A percentile compares a stretch with the other conserved stretches of the same genome.
These are phyloP conservation scores for Drosophila pegasa DNA, from an alignment of 2,888 invertebrate genomes.

Conservation along the genomic window DNA sequence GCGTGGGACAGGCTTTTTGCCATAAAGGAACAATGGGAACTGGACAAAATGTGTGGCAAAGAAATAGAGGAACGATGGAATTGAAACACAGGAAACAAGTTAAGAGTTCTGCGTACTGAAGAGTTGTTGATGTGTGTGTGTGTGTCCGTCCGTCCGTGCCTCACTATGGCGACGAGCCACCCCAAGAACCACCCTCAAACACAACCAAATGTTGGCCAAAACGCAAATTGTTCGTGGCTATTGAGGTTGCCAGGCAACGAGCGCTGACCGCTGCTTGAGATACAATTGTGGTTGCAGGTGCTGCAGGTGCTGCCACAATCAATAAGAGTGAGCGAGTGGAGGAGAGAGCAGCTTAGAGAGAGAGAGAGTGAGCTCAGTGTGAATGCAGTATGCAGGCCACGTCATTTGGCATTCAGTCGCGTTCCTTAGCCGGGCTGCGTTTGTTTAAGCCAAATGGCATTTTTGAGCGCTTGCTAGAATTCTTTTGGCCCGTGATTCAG, in stretches of 20 bases:
- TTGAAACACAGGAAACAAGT: background rate
- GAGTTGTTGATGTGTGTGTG: slow-evolving; percentile 2
- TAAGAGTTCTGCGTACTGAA: background rate
- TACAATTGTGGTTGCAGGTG: slow-evolving; percentile 25
- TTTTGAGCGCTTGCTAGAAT: slow-evolving; percentile 35
- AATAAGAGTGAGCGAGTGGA: slow-evolving; percentile 4
- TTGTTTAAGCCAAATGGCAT: slow-evolving; percentile 51
- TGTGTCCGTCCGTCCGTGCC: slow-evolving; percentile 3
- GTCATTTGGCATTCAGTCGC: slow-evolving; percentile 34
- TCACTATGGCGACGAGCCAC: slow-evolving; percentile 34
- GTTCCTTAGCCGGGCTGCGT: slow-evolving; percentile 37
- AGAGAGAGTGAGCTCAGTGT: background rate
- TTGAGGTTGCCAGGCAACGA: slow-evolving; percentile 46
- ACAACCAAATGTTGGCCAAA: slow-evolving; percentile 26
- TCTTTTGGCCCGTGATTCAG: slow-evolving; percentile 6
- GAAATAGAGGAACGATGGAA: background rate
- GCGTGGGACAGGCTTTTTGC: too few species aligned
- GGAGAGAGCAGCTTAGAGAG: background rate
- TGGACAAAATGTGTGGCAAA: background rate
- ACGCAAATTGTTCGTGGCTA: slow-evolving; percentile 21
- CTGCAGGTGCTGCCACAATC: slow-evolving; percentile 6
- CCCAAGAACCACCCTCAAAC: slow-evolving; percentile 16
- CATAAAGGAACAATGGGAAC: background rate
- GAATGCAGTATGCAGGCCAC: slow-evolving; percentile 42
- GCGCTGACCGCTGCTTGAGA: slow-evolving; percentile 48